Evolutionary conservation across 53 echinoderm and acorn worm species (phyloP), one percentile per base, ranked within the genome.

Genomic region (Echinometra lucunter): DNA sequence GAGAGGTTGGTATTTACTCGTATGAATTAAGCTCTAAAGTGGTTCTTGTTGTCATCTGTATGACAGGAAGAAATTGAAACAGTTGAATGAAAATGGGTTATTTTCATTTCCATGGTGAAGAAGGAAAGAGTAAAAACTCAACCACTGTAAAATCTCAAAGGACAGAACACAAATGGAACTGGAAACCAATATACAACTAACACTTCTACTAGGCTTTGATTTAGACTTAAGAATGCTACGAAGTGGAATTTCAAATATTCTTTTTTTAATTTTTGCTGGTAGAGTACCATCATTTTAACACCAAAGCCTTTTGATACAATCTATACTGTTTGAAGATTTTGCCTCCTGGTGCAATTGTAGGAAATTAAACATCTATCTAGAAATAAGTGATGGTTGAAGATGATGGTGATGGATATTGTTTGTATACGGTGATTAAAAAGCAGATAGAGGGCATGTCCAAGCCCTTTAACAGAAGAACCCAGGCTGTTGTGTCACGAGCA

Each of bases 401-500:
- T 18, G 45, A 49, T 13, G 16, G 19, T 85, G 45, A 49, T 85
- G 45, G 85, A 85, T 85, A 85, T 27, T 85, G 49, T 85, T 47
- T 85, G 49, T 15, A 11, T 47, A n/a, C 13, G 49, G 45, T 85
- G 49, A 85, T 85, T 85, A 85, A 85, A 47, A 85, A 85, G 49
- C 49, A n/a, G 27, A 49, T 28, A 11, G 53, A 85, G 30, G 49
- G 28, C 49, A 85, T 85, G 28, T 85, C 53, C 45, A 85, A n/a
- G 85, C n/a, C 49, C 47, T 85, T 49, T 78, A 15, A 0, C 38
- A 78, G 12, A 78, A 78, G 23, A 78, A 85, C 44, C 82, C 28
- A 45, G 85, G 49, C 85, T 42, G 45, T n/a, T 45, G 81, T 27
- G n/a, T 85, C 11, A 85, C 27, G 28, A 27, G 85, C 47, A 45